Conservation (phyloP, 1,140 invertebrate species). For the Zaprionus capensis region DNA sequence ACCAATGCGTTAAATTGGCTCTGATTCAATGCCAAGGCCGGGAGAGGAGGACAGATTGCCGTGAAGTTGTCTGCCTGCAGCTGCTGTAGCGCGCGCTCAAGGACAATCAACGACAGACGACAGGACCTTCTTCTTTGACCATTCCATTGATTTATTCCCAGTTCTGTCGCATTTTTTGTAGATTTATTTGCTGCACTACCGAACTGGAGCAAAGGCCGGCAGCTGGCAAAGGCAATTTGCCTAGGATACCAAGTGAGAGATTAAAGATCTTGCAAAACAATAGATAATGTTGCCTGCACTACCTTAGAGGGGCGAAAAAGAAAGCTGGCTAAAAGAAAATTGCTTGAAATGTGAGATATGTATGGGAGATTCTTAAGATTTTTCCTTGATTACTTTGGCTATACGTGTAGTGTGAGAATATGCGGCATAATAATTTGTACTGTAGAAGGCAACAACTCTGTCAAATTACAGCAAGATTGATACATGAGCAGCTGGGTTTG, state of each 20-base stretch:
- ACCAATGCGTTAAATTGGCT: conserved; percentile 76
- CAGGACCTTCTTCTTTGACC: conserved; percentile 19
- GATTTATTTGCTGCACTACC: conserved; percentile 60
- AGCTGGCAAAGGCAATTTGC: conserved; percentile 40
- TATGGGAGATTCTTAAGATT: neutral
- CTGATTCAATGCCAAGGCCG: conserved; percentile 53
- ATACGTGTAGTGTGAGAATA: neutral
- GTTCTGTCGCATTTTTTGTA: conserved; percentile 34
- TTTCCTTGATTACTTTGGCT: neutral
- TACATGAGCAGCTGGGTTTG: neutral
- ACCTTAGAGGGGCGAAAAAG: neutral
- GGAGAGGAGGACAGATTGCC: conserved; percentile 58
- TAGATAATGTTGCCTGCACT: neutral
- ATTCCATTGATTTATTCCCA: conserved; percentile 71
- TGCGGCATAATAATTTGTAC: neutral
- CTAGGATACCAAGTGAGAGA: neutral
- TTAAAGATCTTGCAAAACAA: neutral
- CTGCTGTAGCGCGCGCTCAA: conserved; percentile 29
- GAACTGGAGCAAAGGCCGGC: conserved; percentile 30
- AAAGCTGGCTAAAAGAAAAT: neutral
- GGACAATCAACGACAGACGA: conserved; percentile 5
- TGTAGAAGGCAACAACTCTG: neutral
- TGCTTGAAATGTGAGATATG: neutral
- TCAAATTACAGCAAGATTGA: neutral
- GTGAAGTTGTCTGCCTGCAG: conserved; percentile 32